Percentiles rank a stretch among this genome's conserved stretches.
phyloP scores from a whole-genome alignment of 2,888 invertebrate species.

The Aphidius colemani region DNA sequence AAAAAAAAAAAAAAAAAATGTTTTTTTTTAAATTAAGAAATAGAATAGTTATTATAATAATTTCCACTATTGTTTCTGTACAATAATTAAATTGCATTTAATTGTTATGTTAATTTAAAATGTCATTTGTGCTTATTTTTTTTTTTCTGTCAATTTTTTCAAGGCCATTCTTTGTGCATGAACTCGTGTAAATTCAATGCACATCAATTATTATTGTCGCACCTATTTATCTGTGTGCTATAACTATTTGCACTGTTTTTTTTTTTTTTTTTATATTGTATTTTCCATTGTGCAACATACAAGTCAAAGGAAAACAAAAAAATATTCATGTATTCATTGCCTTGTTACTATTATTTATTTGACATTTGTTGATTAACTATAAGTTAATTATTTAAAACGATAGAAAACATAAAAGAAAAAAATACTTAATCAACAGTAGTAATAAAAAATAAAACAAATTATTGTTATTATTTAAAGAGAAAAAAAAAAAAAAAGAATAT shows the following conservation, averaged over 20 bases:
- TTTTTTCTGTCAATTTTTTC: conserved; percentile 6
- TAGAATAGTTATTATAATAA: neutral
- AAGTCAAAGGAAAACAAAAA: no score
- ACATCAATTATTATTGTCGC: conserved; percentile 15
- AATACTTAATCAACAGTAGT: no score
- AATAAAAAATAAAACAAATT: no score
- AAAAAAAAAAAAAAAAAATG: neutral
- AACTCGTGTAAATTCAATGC: conserved; percentile 10
- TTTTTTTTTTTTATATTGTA: no score
- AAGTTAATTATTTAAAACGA: no score
- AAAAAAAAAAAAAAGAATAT: neutral
- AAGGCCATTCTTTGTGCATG: conserved; percentile 21
- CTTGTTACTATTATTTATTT: no score
- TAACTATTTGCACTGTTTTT: no score
- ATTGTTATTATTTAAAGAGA: no score
- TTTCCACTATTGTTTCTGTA: neutral
- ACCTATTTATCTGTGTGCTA: neutral
- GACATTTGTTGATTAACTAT: no score
- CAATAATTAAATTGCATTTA: conserved; percentile 1
- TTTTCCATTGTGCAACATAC: no score
- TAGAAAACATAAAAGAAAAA: no score
- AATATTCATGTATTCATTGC: no score
- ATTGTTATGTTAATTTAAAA: neutral
- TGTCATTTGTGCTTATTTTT: conserved; percentile 2
- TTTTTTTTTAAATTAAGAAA: conserved; percentile 3